Evolutionary conservation across 1,140 invertebrate species (phyloP).

Genomic region (Pogonognathellus flavescens): DNA sequence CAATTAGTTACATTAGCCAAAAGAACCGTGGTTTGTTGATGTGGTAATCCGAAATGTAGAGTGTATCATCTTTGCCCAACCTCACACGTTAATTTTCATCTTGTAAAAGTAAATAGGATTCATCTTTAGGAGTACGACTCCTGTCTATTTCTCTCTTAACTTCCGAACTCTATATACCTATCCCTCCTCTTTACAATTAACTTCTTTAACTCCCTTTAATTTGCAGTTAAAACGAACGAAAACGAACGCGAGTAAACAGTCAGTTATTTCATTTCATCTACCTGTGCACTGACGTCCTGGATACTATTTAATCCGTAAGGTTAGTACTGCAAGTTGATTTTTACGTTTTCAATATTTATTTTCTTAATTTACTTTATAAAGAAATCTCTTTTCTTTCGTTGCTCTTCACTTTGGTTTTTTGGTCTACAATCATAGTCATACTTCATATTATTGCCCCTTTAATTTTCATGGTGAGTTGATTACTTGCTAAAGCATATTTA

Average conservation of each 20-base stretch:
- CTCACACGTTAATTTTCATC: slow-evolving; percentile 4
- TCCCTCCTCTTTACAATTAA: neutral
- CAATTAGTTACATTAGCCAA: too few relatives aligned
- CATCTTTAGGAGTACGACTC: too few relatives aligned
- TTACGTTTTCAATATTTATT: too few relatives aligned
- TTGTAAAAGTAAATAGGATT: slow-evolving; percentile 8
- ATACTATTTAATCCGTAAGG: neutral
- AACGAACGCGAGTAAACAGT: slow-evolving; percentile 25
- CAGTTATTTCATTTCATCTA: neutral
- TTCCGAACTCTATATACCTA: neutral
- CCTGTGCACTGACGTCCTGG: neutral
- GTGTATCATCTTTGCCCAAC: slow-evolving; percentile 16
- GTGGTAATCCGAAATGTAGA: slow-evolving; percentile 21
- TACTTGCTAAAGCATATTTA: too few relatives aligned
- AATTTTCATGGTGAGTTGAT: too few relatives aligned
- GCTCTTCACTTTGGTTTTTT: too few relatives aligned
- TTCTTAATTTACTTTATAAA: too few relatives aligned
- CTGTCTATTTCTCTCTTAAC: slow-evolving; percentile 16
- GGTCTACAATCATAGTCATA: too few relatives aligned
- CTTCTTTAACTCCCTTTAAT: slow-evolving; percentile 2
- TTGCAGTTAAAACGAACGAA: slow-evolving; percentile 31
- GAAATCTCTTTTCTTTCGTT: too few relatives aligned
- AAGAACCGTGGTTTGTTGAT: neutral
- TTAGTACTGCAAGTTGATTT: too few relatives aligned
- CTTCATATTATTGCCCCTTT: too few relatives aligned